phyloP scores from a whole-genome alignment of 2,113 vertebrate species.

The Sialia sialis region DNA sequence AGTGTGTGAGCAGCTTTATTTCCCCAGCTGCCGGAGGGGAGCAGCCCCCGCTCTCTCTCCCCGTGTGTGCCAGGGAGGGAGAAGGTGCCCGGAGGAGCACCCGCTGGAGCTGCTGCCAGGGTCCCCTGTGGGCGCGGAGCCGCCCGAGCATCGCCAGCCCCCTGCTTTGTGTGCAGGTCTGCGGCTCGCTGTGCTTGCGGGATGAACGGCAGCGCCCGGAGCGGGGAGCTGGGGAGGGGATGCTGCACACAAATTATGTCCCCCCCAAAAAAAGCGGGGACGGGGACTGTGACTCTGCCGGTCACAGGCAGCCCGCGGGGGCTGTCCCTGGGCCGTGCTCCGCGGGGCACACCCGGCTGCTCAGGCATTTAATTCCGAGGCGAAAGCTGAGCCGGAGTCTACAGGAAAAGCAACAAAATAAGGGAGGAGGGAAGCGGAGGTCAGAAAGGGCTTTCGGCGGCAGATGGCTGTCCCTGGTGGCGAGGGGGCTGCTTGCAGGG shows the following conservation, averaged over 20 bases:
- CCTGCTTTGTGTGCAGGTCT: not conserved
- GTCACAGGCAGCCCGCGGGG: not conserved
- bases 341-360: not conserved
- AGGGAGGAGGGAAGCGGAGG: not conserved
- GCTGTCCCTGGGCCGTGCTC: not conserved
- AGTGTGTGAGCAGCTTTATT: not conserved
- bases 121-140: rapidly evolving
- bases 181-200: not conserved
- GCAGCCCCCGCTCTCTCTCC: not conserved
- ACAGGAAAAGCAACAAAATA: not conserved
- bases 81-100: not conserved
- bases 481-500: not conserved
- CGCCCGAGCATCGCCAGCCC: not conserved
- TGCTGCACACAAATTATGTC: not conserved
- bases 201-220: not conserved
- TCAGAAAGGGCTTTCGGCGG: not conserved
- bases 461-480: not conserved
- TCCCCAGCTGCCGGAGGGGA: not conserved
- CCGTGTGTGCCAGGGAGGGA: not conserved
- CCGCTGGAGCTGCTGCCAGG: not conserved
- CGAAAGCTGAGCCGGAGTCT: not conserved
- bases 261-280: not conserved
- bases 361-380: not conserved
- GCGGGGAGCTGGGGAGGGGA: not conserved
- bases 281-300: not conserved